Evolutionary conservation across 2,113 vertebrate genomes (phyloP), one percentile per base, ranked within the genome.

Genomic region (Myxocyprinus asiaticus): DNA sequence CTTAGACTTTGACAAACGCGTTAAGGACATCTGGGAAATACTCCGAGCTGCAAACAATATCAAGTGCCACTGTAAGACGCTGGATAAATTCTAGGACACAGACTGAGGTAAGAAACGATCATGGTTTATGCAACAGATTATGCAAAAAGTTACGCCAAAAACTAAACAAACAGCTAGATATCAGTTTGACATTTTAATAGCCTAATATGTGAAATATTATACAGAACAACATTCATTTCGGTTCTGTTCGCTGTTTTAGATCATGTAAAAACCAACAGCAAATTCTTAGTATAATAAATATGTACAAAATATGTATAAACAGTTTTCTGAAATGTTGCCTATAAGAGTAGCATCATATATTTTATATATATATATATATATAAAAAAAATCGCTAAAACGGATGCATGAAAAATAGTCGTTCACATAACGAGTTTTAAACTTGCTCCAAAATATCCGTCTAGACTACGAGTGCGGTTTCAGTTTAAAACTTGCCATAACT

Each of bases 21-120:
- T 48, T 51, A 65, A 76, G 73, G 73, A 80, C 73, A 62, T 66
- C 56, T 80, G 82, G 78, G 62, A 76, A 65, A 76, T 76, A 74
- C 58, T 74, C n/a, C 58, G 17, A 43, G 73, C 47, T 42, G 55
- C 10, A 43, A 65, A 50, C 14, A 63, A 50, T 50, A 62, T 50
- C 61, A 55, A 64, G 62, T 51, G 61, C 43, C 56, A 47, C 43
- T 11, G 9, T 47, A 8, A 22, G 22, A 76, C 3, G 43, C 48
- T 44, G 73, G 73, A 76, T 65, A 76, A 61, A n/a, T 56, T 56
- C 11, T 6, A n/a, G 62, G 56, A 17, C 62, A 15, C 64, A 55
- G 22, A 76, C 33, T 43, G 12, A 55, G 73, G 73, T 76, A 76
- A 65, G 62, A 65, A 43, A 43, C 4, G 1, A 33, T 33, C 22